Conservation (phyloP, 2,797 vertebrate genomes). For the Clarias laeviceps region DNA sequence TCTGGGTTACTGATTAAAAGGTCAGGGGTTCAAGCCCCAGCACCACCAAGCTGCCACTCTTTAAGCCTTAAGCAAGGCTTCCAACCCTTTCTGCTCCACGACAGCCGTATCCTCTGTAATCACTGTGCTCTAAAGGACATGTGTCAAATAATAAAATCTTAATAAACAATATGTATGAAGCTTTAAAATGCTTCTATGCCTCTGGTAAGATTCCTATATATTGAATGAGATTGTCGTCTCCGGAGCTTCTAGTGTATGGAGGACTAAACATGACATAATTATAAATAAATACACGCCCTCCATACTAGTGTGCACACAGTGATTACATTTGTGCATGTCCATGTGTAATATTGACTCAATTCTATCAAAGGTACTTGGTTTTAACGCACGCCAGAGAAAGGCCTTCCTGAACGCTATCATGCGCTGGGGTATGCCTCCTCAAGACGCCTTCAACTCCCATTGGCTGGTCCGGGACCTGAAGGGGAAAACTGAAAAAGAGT, state of each 20-base stretch:
- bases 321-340: not conserved
- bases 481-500: slow-evolving; percentile 98
- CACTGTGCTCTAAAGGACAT: too few relatives aligned
- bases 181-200: not conserved
- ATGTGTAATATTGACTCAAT: not conserved
- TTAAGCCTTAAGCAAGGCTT: too few relatives aligned
- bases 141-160: too few relatives aligned
- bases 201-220: not conserved
- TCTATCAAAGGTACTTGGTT: slow-evolving; percentile 88
- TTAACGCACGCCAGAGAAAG: slow-evolving; percentile 95
- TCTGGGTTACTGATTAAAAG: too few relatives aligned
- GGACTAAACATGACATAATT: too few relatives aligned
- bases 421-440: slow-evolving; percentile 99
- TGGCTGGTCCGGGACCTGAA: slow-evolving; percentile 96
- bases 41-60: too few relatives aligned
- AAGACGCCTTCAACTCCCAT: slow-evolving; percentile 98
- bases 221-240: not conserved
- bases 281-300: too few relatives aligned
- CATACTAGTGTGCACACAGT: too few relatives aligned
- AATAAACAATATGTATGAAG: too few relatives aligned
- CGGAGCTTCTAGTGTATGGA: not conserved
- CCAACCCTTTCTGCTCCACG: too few relatives aligned
- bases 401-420: slow-evolving; percentile 98
- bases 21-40: too few relatives aligned
- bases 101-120: too few relatives aligned